Base-by-base conservation (phyloP, 2,888 invertebrate genomes). In the Phytoseiulus persimilis region DNA sequence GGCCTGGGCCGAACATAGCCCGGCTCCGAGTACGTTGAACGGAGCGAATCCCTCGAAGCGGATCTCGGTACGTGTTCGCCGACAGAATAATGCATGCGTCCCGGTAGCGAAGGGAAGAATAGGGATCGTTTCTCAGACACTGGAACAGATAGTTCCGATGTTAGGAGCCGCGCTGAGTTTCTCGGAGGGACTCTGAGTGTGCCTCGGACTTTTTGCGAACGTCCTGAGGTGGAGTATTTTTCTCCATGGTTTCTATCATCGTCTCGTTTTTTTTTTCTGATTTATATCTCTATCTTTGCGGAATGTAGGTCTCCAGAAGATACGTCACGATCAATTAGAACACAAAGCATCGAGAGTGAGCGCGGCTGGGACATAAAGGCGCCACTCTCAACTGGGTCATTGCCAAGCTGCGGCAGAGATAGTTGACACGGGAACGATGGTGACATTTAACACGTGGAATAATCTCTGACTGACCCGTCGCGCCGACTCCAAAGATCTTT, bases 21-120 rank as follows among this genome's bases (percentile, higher is more conserved):
- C 33, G 87, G 87, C 45, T 87, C 87, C 5, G 87, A 87, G 33
- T 87, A 45, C 6, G 87, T 45, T 23, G 87, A 87, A 28, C 87
- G 87, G 32, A 87, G 32, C 0, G 87, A 87, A 23, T 33, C 45
- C 45, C 87, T 33, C 33, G 87, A 87, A 3, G 32, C 32, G 32
- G 87, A 87, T n/a, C 87, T n/a, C 31, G 87, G 33, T 87, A 87
- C 87, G 5, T 87, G 87, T 32, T 87, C 87, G 39, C 87, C 87
- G n/a, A 87, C 87, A 31, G 87, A 87, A 32, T 32, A 87, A 32
- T 39, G 45, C 87, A 87, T 87, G 87, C 87, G 87, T 14, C 87
- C 87, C 2, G 87, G 33, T 5, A 87, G 87, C 33, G 87, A 87
- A 33, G 87, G n/a, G 87, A 87, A 87, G 87, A 84, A 84, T 2